phyloP scores from a whole-genome alignment of 2,113 vertebrate species.

The Aphyosemion australe region DNA sequence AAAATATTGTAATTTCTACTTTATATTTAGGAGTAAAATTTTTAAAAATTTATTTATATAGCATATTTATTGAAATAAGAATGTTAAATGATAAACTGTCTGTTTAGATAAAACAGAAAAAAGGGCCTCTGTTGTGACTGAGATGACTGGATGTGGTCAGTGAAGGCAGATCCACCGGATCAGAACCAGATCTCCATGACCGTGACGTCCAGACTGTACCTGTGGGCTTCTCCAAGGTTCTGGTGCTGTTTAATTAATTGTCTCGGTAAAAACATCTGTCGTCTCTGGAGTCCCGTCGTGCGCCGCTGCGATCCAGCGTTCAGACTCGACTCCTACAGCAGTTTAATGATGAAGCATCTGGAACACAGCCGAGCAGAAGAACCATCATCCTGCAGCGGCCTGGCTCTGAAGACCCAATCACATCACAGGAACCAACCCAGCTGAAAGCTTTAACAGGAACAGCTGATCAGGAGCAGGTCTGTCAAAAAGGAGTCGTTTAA shows the following conservation, averaged over 20 bases:
- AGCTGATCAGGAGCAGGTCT: background rate
- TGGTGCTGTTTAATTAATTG: slow-evolving; percentile 54
- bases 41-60: no score
- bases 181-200: slow-evolving; percentile 44
- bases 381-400: slow-evolving; percentile 2
- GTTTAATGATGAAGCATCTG: slow-evolving; percentile 61
- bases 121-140: no score
- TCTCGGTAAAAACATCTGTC: slow-evolving; percentile 63
- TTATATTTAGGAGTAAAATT: no score
- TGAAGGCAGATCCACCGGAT: slow-evolving; percentile 27
- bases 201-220: slow-evolving; percentile 41
- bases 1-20: no score
- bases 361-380: slow-evolving; percentile 29
- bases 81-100: no score
- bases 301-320: slow-evolving; percentile 35
- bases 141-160: slow-evolving; percentile 5
- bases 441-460: background rate
- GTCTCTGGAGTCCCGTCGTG: slow-evolving; percentile 48
- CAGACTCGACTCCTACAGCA: slow-evolving; percentile 37
- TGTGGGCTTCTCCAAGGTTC: slow-evolving; percentile 22
- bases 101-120: no score
- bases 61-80: no score
- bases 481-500: no score
- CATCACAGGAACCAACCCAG: background rate
- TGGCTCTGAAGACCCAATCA: slow-evolving; percentile 3